Evolutionary conservation across 2,888 invertebrate species (phyloP).

Genomic region (Nymphalis c-album): DNA sequence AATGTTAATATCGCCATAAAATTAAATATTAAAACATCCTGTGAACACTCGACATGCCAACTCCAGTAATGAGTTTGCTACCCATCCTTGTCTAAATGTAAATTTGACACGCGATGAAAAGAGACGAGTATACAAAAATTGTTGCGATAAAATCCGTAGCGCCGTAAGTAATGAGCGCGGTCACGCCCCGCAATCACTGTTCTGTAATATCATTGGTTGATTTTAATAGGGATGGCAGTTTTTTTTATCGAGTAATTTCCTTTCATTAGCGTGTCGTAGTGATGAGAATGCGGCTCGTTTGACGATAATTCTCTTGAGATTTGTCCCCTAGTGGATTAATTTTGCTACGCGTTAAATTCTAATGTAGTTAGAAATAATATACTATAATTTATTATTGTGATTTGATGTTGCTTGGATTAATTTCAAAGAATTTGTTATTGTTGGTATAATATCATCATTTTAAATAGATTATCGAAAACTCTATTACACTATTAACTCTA

Average conservation of each 20-base stretch:
- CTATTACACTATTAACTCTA: too few relatives aligned
- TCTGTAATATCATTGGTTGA: constrained; percentile 65
- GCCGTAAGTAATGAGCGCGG: constrained; percentile 70
- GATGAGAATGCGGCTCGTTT: constrained; percentile 48
- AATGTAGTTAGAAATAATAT: constrained; percentile 28
- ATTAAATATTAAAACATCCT: constrained; percentile 76
- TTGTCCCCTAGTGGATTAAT: constrained; percentile 43
- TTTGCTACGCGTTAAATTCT: constrained; percentile 21
- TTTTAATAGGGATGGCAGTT: constrained; percentile 63
- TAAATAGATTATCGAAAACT: too few relatives aligned
- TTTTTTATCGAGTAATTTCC: constrained; percentile 64
- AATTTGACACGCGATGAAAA: constrained; percentile 39
- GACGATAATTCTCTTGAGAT: constrained; percentile 43
- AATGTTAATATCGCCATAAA: constrained; percentile 71
- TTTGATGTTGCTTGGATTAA: too few relatives aligned
- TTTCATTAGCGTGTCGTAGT: constrained; percentile 55
- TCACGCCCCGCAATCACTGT: constrained; percentile 76
- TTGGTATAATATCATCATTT: too few relatives aligned
- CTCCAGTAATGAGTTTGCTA: constrained; percentile 41
- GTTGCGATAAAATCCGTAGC: constrained; percentile 39
- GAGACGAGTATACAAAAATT: constrained; percentile 46
- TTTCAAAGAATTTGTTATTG: too few relatives aligned
- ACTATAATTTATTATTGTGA: constrained; percentile 1
- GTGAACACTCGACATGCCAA: constrained; percentile 48
- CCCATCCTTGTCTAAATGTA: constrained; percentile 42